phyloP scores from a whole-genome alignment of 2,113 vertebrate species.

The Clinocottus analis region DNA sequence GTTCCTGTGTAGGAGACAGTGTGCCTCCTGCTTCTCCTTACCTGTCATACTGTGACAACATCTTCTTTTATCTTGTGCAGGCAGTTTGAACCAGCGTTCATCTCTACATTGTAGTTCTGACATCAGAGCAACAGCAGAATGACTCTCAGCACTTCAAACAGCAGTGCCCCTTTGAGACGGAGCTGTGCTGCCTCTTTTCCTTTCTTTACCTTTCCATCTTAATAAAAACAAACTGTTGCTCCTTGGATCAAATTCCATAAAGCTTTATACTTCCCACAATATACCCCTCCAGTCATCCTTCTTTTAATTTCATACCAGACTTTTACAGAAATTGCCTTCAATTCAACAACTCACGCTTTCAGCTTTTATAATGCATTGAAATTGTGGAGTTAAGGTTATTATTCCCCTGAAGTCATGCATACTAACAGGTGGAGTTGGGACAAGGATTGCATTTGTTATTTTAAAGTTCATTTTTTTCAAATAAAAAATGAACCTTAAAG shows the following conservation, averaged over 20 bases:
- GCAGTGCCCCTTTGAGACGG: background rate
- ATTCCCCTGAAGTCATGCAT: conserved; percentile 55
- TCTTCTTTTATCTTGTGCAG: conserved; percentile 36
- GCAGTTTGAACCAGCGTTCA: conserved; percentile 14
- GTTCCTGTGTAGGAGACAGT: conserved; percentile 22
- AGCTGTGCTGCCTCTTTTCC: background rate
- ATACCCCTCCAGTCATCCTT: conserved; percentile 53
- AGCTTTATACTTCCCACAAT: conserved; percentile 30
- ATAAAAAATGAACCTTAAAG: conserved; percentile 45
- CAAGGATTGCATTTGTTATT: conserved; percentile 62
- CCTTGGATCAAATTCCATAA: conserved; percentile 51
- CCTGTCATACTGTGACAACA: conserved; percentile 29
- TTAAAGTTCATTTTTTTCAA: conserved; percentile 64
- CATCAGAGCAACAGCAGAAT: conserved; percentile 3
- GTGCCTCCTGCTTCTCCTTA: conserved; percentile 28
- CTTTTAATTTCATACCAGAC: conserved; percentile 63
- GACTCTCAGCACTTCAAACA: conserved; percentile 15
- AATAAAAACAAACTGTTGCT: conserved; percentile 37
- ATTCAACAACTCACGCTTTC: conserved; percentile 55
- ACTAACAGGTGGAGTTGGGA: conserved; percentile 44
- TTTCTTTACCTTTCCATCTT: conserved; percentile 9
- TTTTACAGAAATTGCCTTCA: conserved; percentile 66
- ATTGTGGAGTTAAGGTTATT: conserved; percentile 49
- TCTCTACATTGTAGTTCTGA: conserved; percentile 20
- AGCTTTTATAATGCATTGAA: conserved; percentile 59